Base-by-base conservation (phyloP, 2,797 vertebrate genomes). In the Hippocampus kuda region DNA sequence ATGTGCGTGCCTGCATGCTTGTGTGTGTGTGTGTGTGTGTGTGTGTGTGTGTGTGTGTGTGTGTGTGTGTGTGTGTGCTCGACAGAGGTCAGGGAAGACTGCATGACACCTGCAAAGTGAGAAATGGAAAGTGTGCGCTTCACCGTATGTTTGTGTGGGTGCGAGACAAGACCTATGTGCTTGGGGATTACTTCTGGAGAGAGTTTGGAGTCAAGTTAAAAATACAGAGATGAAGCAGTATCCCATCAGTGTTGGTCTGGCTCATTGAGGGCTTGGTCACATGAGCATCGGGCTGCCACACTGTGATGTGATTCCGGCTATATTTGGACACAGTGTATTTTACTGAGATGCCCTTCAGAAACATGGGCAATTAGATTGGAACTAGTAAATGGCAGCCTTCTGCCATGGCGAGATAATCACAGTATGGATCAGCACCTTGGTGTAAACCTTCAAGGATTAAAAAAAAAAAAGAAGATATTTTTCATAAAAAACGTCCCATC, bases 211-310 rank as follows among this genome's bases (percentile, higher is more conserved):
- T 71, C 53, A 65, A 41, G 71, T 70, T 82, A 73, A 81, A 77
- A 83, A 83, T 83, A 79, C 85, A 76, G 71, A 79, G 75, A 83
- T 75, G 73, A 53, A 67, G 71, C 72, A 24, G 67, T 66, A 84
- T 81, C 77, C 77, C 71, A 75, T 81, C 63, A 65, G 63, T 46
- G 6, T 20, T 16, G 26, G 42, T 46, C 7, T 20, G 15, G 59
- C 59, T 38, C 59, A 61, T 38, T 18, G 59, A 34, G 59, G 59
- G 18, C 13, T 16, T 61, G 56, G 56, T 38, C 59, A 22, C 30
- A 18, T 61, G 30, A 22, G 59, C 30, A 61, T 61, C 24, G 9
- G 41, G 42, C 63, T 46, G 63, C 42, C n/a, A 48, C 44, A 27
- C 15, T 27, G 26, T 46, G 24, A 65, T 10, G 44, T 27, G 42